Evolutionary conservation across 2,888 invertebrate species (phyloP), one percentile per base, ranked within the genome.

Genomic region (Ligdia adustata): DNA sequence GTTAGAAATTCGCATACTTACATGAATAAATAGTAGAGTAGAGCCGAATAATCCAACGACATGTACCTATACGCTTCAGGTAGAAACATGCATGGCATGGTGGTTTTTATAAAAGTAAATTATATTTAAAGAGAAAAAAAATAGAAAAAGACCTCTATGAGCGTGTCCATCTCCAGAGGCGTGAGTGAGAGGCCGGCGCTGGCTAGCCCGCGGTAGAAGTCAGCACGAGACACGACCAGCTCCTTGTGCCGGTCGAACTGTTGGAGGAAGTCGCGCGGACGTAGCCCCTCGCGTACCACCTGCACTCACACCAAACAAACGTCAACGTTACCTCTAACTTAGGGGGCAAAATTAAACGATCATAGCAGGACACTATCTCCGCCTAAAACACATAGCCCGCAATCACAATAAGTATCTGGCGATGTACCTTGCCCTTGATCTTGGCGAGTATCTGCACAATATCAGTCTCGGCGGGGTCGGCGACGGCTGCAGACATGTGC

Each of bases 361-460:
- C n/a, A n/a, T n/a, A n/a, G n/a, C n/a, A n/a, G n/a, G n/a, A n/a
- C n/a, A n/a, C n/a, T n/a, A n/a, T n/a, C n/a, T n/a, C n/a, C n/a
- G n/a, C n/a, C n/a, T n/a, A n/a, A n/a, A n/a, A n/a, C n/a, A n/a
- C n/a, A n/a, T n/a, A n/a, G n/a, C n/a, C n/a, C n/a, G n/a, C n/a
- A n/a, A n/a, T n/a, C n/a, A n/a, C n/a, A n/a, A n/a, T n/a, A n/a
- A n/a, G 16, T 15, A 9, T n/a, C 6, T 9, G n/a, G 20, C 5
- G 11, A 9, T 12, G n/a, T 22, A 86, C 90, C 87, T 93, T 93
- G 16, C 93, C 93, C 78, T 95, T 95, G 58, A 94, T 93, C 79
- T 94, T 94, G 9, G 95, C 94, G 40, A 96, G 85, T 52, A 95
- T 92, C 60, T 92, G 90, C 28, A 94, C 92, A 55, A 95, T 93